Conservation (phyloP, 2,888 invertebrate species). For the Aplocera efformata region DNA sequence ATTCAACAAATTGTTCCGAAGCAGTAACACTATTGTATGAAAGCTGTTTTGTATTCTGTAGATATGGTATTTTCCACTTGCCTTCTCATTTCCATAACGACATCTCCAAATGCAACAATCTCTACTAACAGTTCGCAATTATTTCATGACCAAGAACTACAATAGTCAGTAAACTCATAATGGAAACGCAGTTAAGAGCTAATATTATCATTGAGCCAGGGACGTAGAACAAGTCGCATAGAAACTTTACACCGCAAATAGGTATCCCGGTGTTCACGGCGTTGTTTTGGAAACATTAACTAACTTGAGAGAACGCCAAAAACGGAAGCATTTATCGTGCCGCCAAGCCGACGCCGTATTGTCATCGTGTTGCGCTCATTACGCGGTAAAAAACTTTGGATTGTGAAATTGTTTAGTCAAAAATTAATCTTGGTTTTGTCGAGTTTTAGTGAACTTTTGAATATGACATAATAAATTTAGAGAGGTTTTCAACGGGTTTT, state of each 20-base stretch:
- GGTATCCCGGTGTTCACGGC: constrained; percentile 52
- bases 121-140: constrained; percentile 3
- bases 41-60: no score
- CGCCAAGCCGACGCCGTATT: constrained; percentile 51
- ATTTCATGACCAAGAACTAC: constrained; percentile 11
- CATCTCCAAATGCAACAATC: background rate
- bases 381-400: constrained; percentile 55
- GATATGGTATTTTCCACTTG: no score
- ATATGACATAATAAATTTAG: no score
- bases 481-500: no score
- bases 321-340: constrained; percentile 69
- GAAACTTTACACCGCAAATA: constrained; percentile 53
- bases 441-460: no score
- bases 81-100: no score
- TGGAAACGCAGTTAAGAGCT: constrained; percentile 23
- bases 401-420: constrained; percentile 7
- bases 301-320: constrained; percentile 76
- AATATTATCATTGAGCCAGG: constrained; percentile 26
- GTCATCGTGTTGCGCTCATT: constrained; percentile 55
- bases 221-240: constrained; percentile 42
- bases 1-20: no score
- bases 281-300: constrained; percentile 76
- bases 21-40: no score
- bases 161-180: constrained; percentile 15
- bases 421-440: constrained; percentile 3